These are phyloP conservation scores for Triops cancriformis DNA, from an alignment of 1,140 invertebrate genomes.

Conservation along the genomic window DNA sequence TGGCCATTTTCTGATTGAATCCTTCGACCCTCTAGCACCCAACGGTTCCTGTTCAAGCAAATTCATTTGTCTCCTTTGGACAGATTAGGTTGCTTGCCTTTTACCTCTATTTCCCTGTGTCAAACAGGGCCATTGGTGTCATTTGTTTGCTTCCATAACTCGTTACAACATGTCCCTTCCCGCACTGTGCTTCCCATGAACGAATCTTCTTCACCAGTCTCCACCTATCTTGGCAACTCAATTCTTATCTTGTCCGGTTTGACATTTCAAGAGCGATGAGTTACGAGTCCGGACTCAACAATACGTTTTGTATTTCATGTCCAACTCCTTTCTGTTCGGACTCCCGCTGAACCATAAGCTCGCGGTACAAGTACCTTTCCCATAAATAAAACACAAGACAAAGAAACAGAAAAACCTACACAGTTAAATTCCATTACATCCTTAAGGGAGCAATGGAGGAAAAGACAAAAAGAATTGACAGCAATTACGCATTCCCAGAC, in stretches of 20 bases:
- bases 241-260: not conserved
- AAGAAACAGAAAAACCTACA: not conserved
- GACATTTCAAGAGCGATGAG: conserved; percentile 4
- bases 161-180: not conserved
- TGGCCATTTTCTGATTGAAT: not conserved
- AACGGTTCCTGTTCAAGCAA: not conserved
- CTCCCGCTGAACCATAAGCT: not conserved
- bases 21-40: not conserved
- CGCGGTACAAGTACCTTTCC: not conserved
- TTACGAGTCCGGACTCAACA: not conserved
- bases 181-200: not conserved
- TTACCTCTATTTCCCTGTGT: not conserved
- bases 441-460: not conserved
- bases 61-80: not conserved
- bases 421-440: not conserved
- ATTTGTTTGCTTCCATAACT: conserved; percentile 5
- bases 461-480: not conserved
- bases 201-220: not conserved
- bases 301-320: not conserved
- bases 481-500: conserved; percentile 8
- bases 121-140: not conserved
- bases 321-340: not conserved
- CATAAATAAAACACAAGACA: not conserved
- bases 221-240: not conserved
- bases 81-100: not conserved